Conservation (phyloP, 2,888 invertebrate genomes). For the Tetramorium bicarinatum region DNA sequence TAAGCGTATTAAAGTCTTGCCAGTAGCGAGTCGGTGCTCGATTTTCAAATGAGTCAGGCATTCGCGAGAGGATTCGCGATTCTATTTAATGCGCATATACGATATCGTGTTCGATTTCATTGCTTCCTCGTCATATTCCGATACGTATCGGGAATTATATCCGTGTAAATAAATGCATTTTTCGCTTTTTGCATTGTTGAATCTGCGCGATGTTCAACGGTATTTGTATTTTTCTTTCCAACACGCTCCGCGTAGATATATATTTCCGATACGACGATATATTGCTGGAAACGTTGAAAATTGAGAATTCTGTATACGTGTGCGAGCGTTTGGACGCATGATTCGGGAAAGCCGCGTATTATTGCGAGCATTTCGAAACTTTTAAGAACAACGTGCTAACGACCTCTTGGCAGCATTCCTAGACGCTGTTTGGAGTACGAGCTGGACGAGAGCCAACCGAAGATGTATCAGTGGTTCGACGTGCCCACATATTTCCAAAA, state of each 20-base stretch:
- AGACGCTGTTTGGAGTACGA: constrained; percentile 82
- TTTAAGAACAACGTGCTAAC: constrained; percentile 62
- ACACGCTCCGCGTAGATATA: background rate
- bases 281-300: background rate
- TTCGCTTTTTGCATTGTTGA: background rate
- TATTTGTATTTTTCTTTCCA: background rate
- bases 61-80: constrained; percentile 33
- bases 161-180: constrained; percentile 4
- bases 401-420: constrained; percentile 73
- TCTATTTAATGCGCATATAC: constrained; percentile 19
- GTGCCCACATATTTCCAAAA: constrained; percentile 77
- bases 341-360: background rate
- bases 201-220: background rate
- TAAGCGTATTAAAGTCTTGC: constrained; percentile 42
- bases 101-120: constrained; percentile 9
- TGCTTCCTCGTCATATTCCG: background rate
- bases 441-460: constrained; percentile 80
- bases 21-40: constrained; percentile 16
- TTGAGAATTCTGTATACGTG: background rate
- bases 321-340: background rate
- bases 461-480: constrained; percentile 84
- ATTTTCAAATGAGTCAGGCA: constrained; percentile 42
- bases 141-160: background rate
- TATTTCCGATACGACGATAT: background rate
- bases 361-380: constrained; percentile 6